Evolutionary conservation across 2,888 invertebrate genomes (phyloP).

Genomic region (Hydroisotoma schaefferi): DNA sequence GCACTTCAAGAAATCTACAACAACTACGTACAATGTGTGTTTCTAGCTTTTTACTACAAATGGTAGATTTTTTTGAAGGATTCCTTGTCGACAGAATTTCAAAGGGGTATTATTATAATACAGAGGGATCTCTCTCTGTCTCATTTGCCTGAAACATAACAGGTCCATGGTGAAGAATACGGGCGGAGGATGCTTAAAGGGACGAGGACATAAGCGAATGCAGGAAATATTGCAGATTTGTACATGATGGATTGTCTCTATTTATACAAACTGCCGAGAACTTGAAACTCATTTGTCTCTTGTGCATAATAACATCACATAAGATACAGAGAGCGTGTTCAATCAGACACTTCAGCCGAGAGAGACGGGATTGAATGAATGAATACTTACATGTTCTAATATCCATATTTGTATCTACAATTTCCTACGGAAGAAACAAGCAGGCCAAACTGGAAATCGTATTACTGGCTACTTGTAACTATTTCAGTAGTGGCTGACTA

Average conservation of each 20-base stretch:
- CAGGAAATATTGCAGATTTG: conserved; percentile 39
- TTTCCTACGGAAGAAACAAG: no score
- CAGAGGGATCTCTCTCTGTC: no score
- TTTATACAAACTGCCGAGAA: conserved; percentile 44
- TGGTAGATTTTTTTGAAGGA: no score
- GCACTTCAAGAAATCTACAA: no score
- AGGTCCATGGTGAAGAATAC: background rate
- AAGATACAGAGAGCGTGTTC: background rate
- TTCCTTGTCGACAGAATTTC: no score
- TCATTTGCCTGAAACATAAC: no score
- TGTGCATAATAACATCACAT: conserved; percentile 26
- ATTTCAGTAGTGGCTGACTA: no score
- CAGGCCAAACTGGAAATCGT: no score
- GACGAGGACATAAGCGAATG: conserved; percentile 9
- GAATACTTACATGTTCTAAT: conserved; percentile 17
- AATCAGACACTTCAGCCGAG: background rate
- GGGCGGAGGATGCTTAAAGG: background rate
- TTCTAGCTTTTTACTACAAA: no score
- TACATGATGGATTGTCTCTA: conserved; percentile 44
- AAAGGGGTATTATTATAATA: no score
- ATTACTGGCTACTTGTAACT: no score
- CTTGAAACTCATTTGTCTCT: conserved; percentile 45
- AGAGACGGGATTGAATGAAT: conserved; percentile 11
- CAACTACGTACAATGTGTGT: no score
- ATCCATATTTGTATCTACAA: conserved; percentile 17